Conservation (phyloP, 2,888 invertebrate genomes). For the Pseudococcus jackbeardsleyi region DNA sequence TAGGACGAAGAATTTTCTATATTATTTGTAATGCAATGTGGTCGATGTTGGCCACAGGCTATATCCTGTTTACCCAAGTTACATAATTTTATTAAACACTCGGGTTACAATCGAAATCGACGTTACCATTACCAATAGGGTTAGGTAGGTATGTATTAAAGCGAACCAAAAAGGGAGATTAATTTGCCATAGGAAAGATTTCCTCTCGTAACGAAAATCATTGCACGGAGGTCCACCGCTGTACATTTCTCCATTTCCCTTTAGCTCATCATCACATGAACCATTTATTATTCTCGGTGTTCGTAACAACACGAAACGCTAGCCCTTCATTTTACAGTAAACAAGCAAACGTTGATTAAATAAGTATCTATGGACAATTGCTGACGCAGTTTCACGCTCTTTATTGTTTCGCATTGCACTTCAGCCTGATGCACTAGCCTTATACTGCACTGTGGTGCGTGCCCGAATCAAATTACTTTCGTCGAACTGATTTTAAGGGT, state of each 20-base stretch:
- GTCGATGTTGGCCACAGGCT: not conserved
- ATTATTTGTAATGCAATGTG: too few species aligned
- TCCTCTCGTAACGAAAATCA: constrained; percentile 42
- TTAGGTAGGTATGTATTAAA: not conserved
- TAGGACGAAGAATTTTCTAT: not conserved
- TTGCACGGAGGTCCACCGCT: constrained; percentile 29
- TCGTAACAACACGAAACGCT: constrained; percentile 54
- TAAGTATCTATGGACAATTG: constrained; percentile 63
- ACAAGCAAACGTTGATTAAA: constrained; percentile 64
- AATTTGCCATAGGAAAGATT: constrained; percentile 57
- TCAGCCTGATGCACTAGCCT: not conserved
- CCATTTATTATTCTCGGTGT: constrained; percentile 62
- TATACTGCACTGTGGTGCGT: not conserved
- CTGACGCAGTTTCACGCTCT: constrained; percentile 61
- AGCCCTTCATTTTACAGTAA: constrained; percentile 63
- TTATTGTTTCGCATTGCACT: constrained; percentile 58
- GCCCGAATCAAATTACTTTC: constrained; percentile 37
- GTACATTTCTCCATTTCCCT: constrained; percentile 47
- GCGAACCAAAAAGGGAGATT: constrained; percentile 44
- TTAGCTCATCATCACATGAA: constrained; percentile 59
- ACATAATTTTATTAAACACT: constrained; percentile 18
- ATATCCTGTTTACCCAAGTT: not conserved
- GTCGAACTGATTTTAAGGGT: constrained; percentile 35
- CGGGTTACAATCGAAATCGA: not conserved
- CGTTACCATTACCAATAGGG: not conserved